Percentiles rank a stretch among this genome's conserved stretches.
phyloP scores from a whole-genome alignment of 2,888 invertebrate genomes.

The Abrostola triplasia region DNA sequence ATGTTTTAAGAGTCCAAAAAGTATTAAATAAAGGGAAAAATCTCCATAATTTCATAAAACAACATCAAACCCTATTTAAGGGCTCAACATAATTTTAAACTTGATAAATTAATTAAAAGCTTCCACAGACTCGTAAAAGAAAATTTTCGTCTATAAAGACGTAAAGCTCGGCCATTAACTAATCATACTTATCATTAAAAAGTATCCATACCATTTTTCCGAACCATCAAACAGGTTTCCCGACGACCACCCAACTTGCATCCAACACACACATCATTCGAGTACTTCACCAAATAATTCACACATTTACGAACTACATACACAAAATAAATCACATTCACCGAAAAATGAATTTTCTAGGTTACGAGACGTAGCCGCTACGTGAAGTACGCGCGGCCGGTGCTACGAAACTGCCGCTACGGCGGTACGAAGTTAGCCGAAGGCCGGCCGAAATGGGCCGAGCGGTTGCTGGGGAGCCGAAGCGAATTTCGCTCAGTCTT shows the following conservation, averaged over 20 bases:
- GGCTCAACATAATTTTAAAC: slow-evolving; percentile 32
- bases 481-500: slow-evolving; percentile 84
- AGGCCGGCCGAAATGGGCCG: slow-evolving; percentile 67
- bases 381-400: slow-evolving; percentile 68
- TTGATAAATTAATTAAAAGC: slow-evolving; percentile 49
- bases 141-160: slow-evolving; percentile 57
- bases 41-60: slow-evolving; percentile 43
- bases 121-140: slow-evolving; percentile 48
- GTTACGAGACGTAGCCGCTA: slow-evolving; percentile 58
- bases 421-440: slow-evolving; percentile 75
- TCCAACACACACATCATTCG: slow-evolving; percentile 77
- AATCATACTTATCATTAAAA: slow-evolving; percentile 67
- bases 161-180: slow-evolving; percentile 62
- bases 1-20: slow-evolving; percentile 16
- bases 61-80: slow-evolving; percentile 39
- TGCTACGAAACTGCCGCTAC: slow-evolving; percentile 84
- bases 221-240: slow-evolving; percentile 76
- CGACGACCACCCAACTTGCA: slow-evolving; percentile 61
- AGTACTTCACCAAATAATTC: slow-evolving; percentile 65
- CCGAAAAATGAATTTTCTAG: slow-evolving; percentile 65
- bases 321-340: slow-evolving; percentile 76
- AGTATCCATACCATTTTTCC: slow-evolving; percentile 82
- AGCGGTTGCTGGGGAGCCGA: slow-evolving; percentile 69
- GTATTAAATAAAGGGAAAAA: slow-evolving; percentile 23
- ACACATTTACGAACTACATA: slow-evolving; percentile 58